Percentiles rank a stretch among this genome's conserved stretches.
Evolutionary conservation across 2,797 vertebrate species (phyloP).

Genomic region (Anniella stebbinsi): DNA sequence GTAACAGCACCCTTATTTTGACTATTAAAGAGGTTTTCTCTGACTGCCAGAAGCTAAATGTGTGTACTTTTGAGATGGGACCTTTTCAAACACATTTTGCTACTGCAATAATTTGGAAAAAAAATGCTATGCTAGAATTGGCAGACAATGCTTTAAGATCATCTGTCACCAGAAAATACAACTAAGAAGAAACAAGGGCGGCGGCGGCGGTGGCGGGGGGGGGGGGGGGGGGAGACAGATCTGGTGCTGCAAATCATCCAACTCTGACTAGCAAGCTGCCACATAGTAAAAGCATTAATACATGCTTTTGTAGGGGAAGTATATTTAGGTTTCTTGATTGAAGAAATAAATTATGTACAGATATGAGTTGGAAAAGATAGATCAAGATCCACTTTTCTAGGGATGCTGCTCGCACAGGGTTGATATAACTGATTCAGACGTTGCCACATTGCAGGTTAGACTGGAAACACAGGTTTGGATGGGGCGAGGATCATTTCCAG

Average conservation of each 20-base stretch:
- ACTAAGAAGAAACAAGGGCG: no score
- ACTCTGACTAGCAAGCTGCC: neutral
- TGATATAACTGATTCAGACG: neutral
- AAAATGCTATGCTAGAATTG: constrained; percentile 30
- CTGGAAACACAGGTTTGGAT: neutral
- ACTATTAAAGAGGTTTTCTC: neutral
- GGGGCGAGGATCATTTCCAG: neutral
- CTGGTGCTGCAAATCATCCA: constrained; percentile 50
- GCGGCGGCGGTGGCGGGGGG: neutral
- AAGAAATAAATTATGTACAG: neutral
- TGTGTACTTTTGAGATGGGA: constrained; percentile 34
- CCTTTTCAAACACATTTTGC: constrained; percentile 36
- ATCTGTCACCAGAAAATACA: constrained; percentile 3
- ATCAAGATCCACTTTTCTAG: constrained; percentile 27
- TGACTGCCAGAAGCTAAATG: constrained; percentile 37
- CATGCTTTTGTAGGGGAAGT: constrained; percentile 32
- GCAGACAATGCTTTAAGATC: constrained; percentile 20
- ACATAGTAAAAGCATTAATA: neutral
- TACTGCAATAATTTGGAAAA: constrained; percentile 27
- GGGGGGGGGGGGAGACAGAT: constrained; percentile 47
- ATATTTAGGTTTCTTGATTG: neutral
- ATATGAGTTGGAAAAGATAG: no score
- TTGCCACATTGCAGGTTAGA: neutral
- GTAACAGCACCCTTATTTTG: constrained; percentile 9
- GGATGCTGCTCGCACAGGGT: neutral